phyloP scores from a whole-genome alignment of 2,888 invertebrate genomes.

The Calameuta pallipes region DNA sequence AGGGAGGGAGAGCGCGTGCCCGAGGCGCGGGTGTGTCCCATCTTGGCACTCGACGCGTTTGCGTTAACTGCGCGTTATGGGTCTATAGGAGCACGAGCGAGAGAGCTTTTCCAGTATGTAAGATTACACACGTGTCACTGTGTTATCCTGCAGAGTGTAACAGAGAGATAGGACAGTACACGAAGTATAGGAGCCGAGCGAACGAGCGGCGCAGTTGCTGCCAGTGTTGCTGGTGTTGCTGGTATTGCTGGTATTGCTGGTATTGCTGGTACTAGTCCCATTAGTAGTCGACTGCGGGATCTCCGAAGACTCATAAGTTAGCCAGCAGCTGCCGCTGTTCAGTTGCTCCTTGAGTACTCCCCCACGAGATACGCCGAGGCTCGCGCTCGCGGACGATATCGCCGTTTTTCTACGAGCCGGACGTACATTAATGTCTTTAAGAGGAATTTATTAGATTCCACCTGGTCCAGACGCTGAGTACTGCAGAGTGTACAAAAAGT shows the following conservation, averaged over 20 bases:
- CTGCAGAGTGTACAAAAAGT: background rate
- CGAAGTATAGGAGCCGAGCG: background rate
- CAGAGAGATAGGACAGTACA: background rate
- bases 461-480: background rate
- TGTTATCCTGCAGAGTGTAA: constrained; percentile 6
- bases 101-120: constrained; percentile 21
- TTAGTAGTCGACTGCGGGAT: constrained; percentile 46
- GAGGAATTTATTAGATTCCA: constrained; percentile 18
- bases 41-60: constrained; percentile 23
- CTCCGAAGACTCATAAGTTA: constrained; percentile 46
- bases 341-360: constrained; percentile 39
- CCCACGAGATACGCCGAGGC: constrained; percentile 35
- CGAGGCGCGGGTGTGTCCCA: constrained; percentile 39
- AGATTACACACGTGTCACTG: background rate
- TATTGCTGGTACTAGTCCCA: constrained; percentile 46
- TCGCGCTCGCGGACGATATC: background rate
- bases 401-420: background rate
- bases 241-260: constrained; percentile 14
- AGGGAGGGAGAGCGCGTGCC: background rate
- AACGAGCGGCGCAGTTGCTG: background rate
- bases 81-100: constrained; percentile 20
- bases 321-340: constrained; percentile 48
- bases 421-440: constrained; percentile 21
- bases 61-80: constrained; percentile 12
- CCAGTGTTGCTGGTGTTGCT: constrained; percentile 23